Evolutionary conservation across 2,797 vertebrate genomes (phyloP).

Genomic region (Halcyon leucocephala): DNA sequence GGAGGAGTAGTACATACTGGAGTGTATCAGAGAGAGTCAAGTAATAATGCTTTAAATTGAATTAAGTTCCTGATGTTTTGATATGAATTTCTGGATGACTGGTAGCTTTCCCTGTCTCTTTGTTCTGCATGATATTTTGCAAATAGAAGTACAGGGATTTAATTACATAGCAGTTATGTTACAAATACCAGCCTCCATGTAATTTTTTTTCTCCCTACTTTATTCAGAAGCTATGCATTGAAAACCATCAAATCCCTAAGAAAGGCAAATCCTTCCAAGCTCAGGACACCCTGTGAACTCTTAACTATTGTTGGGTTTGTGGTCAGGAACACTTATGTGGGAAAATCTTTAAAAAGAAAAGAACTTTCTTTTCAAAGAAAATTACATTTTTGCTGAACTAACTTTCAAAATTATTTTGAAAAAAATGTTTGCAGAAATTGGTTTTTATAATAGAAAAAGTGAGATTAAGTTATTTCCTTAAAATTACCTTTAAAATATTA

Average conservation of each 20-base stretch:
- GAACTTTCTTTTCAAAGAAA: neutral
- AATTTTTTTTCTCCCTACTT: neutral
- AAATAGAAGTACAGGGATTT: neutral
- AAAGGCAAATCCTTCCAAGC: neutral
- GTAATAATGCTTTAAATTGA: neutral
- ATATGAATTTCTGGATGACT: neutral
- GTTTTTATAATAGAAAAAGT: neutral
- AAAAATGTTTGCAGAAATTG: neutral
- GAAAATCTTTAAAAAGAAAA: neutral
- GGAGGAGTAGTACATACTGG: neutral
- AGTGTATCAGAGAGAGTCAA: neutral
- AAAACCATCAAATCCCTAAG: neutral
- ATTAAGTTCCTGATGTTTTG: neutral
- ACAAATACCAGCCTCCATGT: neutral
- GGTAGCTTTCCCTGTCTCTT: neutral
- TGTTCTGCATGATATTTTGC: neutral
- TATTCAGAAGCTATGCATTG: neutral
- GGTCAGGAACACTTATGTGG: accelerated
- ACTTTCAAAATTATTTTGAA: neutral
- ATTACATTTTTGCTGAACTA: neutral
- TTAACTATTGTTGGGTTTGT: neutral
- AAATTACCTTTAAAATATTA: neutral
- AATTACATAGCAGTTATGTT: neutral
- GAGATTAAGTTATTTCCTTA: neutral
- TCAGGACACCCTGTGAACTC: neutral